phyloP scores from a whole-genome alignment of 2,113 vertebrate species.

The Scartelaos histophorus region DNA sequence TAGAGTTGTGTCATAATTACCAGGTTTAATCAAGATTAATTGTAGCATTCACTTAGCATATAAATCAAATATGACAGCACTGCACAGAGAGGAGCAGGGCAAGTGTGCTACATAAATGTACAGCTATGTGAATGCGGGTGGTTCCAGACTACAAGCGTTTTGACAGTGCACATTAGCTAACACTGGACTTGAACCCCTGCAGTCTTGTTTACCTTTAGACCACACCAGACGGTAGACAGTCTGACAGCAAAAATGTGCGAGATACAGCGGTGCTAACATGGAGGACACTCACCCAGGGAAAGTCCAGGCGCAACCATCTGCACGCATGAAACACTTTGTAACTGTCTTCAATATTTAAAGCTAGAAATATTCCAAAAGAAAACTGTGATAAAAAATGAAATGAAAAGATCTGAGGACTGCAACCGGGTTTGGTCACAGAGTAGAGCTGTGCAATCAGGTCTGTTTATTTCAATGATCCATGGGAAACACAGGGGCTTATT shows the following conservation, averaged over 20 bases:
- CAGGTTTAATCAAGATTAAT: slow-evolving; percentile 70
- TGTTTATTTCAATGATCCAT: too few species aligned
- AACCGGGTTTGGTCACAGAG: too few species aligned
- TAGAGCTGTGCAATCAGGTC: too few species aligned
- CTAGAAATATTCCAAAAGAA: background rate
- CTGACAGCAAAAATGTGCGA: slow-evolving; percentile 60
- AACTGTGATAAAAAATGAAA: background rate
- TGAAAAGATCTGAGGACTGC: background rate
- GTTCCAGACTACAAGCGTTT: slow-evolving; percentile 48
- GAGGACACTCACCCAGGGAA: slow-evolving; percentile 48
- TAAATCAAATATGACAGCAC: slow-evolving; percentile 70
- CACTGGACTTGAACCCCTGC: slow-evolving; percentile 64
- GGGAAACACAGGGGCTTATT: too few species aligned
- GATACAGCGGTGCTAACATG: slow-evolving; percentile 38
- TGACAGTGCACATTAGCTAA: slow-evolving; percentile 69
- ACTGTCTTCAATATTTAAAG: slow-evolving; percentile 1
- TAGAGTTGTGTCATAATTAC: slow-evolving; percentile 56
- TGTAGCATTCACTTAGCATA: slow-evolving; percentile 55
- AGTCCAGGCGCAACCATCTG: slow-evolving; percentile 15
- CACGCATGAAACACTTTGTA: background rate
- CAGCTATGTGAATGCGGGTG: slow-evolving; percentile 38
- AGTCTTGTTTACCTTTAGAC: slow-evolving; percentile 70
- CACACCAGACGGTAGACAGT: slow-evolving; percentile 52
- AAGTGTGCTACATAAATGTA: slow-evolving; percentile 37
- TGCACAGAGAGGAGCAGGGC: slow-evolving; percentile 55